A percentile compares a stretch with the other conserved stretches of the same genome.
phyloP scores from a whole-genome alignment of 35 echinoderm and acorn worm genomes.

The Apostichopus japonicus region DNA sequence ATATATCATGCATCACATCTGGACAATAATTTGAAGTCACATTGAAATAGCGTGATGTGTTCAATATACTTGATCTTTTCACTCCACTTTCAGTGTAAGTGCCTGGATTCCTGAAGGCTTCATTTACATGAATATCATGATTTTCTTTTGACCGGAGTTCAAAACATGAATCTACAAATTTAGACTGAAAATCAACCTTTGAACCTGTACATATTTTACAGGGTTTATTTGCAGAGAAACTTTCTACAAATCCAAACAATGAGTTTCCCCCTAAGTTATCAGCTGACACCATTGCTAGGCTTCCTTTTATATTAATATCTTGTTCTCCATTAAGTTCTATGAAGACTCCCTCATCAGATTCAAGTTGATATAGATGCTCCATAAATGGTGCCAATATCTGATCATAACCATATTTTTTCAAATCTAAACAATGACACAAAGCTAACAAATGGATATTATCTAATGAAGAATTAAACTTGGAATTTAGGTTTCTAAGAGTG shows the following conservation, averaged over 20 bases:
- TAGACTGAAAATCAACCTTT: conserved; percentile 44
- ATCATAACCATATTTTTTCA: conserved; percentile 72
- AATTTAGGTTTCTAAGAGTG: conserved; percentile 51
- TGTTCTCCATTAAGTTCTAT: conserved; percentile 13
- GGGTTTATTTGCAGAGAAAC: conserved; percentile 56
- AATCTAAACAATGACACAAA: conserved; percentile 46
- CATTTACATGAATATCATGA: conserved; percentile 32
- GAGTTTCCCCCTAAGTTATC: conserved; percentile 56
- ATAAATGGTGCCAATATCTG: conserved; percentile 61
- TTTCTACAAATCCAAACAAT: conserved; percentile 61
- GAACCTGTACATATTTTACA: conserved; percentile 39
- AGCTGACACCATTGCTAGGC: conserved; percentile 44
- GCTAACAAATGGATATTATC: conserved; percentile 57
- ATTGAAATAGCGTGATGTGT: conserved; percentile 56
- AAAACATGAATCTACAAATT: conserved; percentile 46
- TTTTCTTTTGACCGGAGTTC: conserved; percentile 17
- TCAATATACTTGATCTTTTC: conserved; percentile 44
- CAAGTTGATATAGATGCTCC: conserved; percentile 31
- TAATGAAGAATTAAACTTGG: conserved; percentile 56
- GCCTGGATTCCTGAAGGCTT: not conserved
- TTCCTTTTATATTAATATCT: conserved; percentile 22
- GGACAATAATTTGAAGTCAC: conserved; percentile 42
- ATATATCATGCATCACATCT: conserved; percentile 70
- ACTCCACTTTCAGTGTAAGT: conserved; percentile 2
- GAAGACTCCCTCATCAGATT: conserved; percentile 37